Evolutionary conservation across 2,888 invertebrate genomes (phyloP), one percentile per base, ranked within the genome.

Genomic region (Dascillus cervinus): DNA sequence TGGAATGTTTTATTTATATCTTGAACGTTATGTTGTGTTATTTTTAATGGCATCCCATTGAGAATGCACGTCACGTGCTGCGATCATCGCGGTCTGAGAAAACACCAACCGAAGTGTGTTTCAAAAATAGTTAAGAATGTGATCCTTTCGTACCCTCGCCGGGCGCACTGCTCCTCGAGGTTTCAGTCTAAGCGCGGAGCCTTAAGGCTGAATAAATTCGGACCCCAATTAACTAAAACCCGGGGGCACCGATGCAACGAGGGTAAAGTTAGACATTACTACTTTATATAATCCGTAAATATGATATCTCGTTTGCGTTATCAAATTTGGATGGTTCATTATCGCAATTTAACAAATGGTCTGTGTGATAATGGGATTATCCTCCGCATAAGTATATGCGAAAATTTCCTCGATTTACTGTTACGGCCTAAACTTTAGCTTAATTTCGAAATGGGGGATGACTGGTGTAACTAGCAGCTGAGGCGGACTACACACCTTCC

Each of bases 261-360:
- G 56, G 56, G 55, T 49, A 49, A 57, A 57, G 49, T 56, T 53
- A 46, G 54, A 44, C 51, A 51, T 55, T 57, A 55, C 56, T 53
- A 51, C 56, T 56, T 53, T 53, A 53, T 53, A 55, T 58, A 60
- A 60, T 60, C 60, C 55, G 55, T 56, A 56, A 59, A 58, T 59
- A 60, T 56, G 55, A 58, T 55, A 58, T 59, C 58, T 54, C 49
- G 44, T 50, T 47, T 47, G 49, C 56, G 53, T 61, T 62, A 62
- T 63, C 63, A 63, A 61, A 62, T 61, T 58, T 49, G 53, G 54
- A 58, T 56, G 56, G 62, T 55, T 59, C 62, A 63, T 63, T 63
- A 63, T 61, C 63, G 56, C 62, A 56, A 61, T 62, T 61, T 54
- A 55, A 56, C 55, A 51, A 60, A 63, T 58, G 58, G 56, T 49